phyloP scores from a whole-genome alignment of 2,888 invertebrate genomes.

The Pollenia amentaria region DNA sequence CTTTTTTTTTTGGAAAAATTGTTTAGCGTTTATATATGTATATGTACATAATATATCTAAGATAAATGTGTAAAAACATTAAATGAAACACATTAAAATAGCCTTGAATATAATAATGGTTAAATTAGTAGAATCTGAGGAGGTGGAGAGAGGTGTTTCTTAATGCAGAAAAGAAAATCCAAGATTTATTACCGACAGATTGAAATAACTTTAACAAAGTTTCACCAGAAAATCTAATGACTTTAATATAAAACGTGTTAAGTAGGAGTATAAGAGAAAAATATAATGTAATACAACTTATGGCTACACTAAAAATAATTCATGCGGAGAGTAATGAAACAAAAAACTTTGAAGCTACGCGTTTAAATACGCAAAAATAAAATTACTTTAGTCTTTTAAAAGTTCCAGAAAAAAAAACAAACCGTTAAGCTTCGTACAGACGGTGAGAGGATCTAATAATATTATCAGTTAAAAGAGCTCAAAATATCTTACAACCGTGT shows the following conservation, averaged over 20 bases:
- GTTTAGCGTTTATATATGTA: constrained; percentile 15
- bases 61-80: neutral
- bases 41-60: too few relatives aligned
- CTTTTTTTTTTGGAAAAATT: constrained; percentile 1
- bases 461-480: too few relatives aligned
- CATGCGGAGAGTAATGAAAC: too few relatives aligned
- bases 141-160: neutral
- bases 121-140: constrained; percentile 34
- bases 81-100: constrained; percentile 61
- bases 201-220: constrained; percentile 69
- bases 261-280: neutral
- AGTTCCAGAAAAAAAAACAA: too few relatives aligned
- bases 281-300: neutral
- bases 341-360: too few relatives aligned
- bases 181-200: constrained; percentile 78
- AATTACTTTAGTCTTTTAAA: too few relatives aligned
- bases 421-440: too few relatives aligned
- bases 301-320: neutral
- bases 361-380: too few relatives aligned
- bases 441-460: too few relatives aligned
- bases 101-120: constrained; percentile 53
- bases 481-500: too few relatives aligned
- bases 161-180: neutral
- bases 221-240: neutral
- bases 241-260: neutral